Percentiles rank a stretch among this genome's conserved stretches.
phyloP scores from a whole-genome alignment of 1,140 invertebrate genomes.

The Pseudomyrmex cubaensis region DNA sequence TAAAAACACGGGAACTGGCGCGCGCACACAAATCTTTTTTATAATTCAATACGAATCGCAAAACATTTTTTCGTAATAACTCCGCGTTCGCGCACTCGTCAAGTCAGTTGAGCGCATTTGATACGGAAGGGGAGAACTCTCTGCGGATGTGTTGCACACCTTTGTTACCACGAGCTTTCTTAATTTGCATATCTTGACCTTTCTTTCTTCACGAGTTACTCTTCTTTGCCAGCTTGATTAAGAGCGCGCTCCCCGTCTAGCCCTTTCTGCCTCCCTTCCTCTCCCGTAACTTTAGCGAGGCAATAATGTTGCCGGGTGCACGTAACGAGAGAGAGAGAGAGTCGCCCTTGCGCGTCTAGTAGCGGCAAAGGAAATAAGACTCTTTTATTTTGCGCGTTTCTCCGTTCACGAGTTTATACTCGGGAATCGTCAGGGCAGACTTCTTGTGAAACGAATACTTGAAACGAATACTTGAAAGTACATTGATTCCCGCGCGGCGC shows the following conservation, averaged over 20 bases:
- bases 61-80: not conserved
- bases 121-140: not conserved
- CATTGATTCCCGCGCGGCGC: not conserved
- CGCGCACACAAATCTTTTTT: no score
- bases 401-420: constrained; percentile 25
- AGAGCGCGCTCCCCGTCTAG: constrained; percentile 11
- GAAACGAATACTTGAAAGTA: not conserved
- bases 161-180: not conserved
- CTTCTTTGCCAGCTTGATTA: constrained; percentile 44
- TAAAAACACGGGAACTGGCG: no score
- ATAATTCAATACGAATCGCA: not conserved
- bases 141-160: not conserved
- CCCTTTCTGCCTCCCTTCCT: not conserved
- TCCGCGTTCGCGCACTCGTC: not conserved
- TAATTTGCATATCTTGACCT: constrained; percentile 40
- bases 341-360: constrained; percentile 27
- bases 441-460: constrained; percentile 11
- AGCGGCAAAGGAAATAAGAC: constrained; percentile 50
- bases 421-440: not conserved
- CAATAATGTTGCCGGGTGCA: constrained; percentile 42
- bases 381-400: constrained; percentile 19
- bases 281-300: constrained; percentile 38
- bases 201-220: constrained; percentile 19
- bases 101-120: not conserved
- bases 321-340: constrained; percentile 11